Base-by-base conservation (phyloP, 2,797 vertebrate species). In the Chaetophractus vellerosus region DNA sequence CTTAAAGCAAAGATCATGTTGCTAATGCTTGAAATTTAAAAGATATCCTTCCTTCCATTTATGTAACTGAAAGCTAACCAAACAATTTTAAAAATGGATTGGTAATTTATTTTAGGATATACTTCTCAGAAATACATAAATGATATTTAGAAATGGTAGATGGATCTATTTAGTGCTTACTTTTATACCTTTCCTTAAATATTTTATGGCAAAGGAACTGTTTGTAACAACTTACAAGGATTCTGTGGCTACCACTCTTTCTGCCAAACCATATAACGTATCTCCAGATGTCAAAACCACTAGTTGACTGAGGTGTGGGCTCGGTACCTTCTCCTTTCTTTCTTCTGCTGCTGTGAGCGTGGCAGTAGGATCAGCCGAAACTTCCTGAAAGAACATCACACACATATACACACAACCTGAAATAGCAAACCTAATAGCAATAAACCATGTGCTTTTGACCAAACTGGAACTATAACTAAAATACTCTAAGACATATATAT, bases 221-320 rank as follows among this genome's bases (percentile, higher is more conserved):
- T 28, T 84, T 63, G 86, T 66, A 94, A 96, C 59, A 93, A 98
- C 99, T 99, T 98, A 99, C 99, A 99, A 98, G 87, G 99, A 99
- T 98, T 99, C 99, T 0, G 99, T 99, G 95, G 99, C 99, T 85
- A 99, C 99, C 93, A 99, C 99, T 96, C 99, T 99, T 97, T 99
- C 99, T 10, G 99, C 99, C 91, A 99, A 98, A 12, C 99, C 99
- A 5, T 99, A 99, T 0, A 99, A 98, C 0, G 98, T 99, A 72
- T 98, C 99, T 48, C 99, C 98, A 96, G 99, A 98, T 0, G 99
- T 99, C 97, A 99, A 98, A 97, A 99, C 98, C 92, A 99, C 99
- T 0, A 99, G 97, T 74, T 99, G 99, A 97, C 99, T 99, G 92
- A 99, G 99, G 94, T 99, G 99, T 57, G 99, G 99, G 95, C 99